Conservation (phyloP, 2,113 vertebrate genomes). For the Ictidomys tridecemlineatus region DNA sequence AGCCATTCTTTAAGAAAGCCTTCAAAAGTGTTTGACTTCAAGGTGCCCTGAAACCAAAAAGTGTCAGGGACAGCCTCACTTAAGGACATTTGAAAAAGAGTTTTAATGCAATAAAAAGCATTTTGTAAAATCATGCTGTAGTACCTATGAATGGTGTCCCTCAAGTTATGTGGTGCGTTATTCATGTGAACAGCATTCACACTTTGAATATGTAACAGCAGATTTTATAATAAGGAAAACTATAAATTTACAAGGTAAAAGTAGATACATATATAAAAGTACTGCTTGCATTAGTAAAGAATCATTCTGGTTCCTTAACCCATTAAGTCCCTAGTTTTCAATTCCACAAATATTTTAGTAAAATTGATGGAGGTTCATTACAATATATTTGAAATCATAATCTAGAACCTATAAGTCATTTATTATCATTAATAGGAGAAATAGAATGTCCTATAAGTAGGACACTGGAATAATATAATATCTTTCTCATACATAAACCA, state of each 20-base stretch:
- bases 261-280: neutral
- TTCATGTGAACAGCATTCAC: neutral
- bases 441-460: too few relatives aligned
- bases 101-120: slow-evolving; percentile 14
- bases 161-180: neutral
- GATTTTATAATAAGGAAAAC: neutral
- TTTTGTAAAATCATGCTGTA: neutral
- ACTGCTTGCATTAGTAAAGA: neutral
- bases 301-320: neutral
- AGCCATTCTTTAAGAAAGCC: neutral
- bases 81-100: neutral
- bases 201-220: neutral
- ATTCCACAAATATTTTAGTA: too few relatives aligned
- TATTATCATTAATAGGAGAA: too few relatives aligned
- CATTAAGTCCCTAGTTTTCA: too few relatives aligned
- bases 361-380: too few relatives aligned
- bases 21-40: slow-evolving; percentile 24
- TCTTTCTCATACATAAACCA: too few relatives aligned
- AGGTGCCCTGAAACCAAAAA: neutral
- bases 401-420: too few relatives aligned
- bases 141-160: neutral
- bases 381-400: too few relatives aligned
- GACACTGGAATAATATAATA: too few relatives aligned
- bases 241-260: neutral
- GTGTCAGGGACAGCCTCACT: neutral